A percentile compares a stretch with the other conserved stretches of the same genome.
These are phyloP conservation scores for Subacronicta megacephala DNA, from an alignment of 2,888 invertebrate genomes.

Conservation along the genomic window DNA sequence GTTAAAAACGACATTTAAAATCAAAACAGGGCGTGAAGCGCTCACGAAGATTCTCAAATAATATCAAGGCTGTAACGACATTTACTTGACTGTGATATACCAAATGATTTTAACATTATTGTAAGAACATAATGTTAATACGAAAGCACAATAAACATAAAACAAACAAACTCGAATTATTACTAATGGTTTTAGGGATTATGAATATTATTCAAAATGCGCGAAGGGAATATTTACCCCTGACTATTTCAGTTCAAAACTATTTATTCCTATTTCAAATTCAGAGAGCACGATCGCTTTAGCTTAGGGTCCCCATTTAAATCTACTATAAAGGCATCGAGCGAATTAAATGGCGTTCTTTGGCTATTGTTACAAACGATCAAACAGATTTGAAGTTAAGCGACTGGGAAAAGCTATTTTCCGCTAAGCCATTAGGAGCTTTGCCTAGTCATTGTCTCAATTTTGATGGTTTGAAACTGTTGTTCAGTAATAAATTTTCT, in stretches of 20 bases:
- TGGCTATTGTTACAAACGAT: constrained; percentile 50
- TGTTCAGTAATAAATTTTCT: constrained; percentile 6
- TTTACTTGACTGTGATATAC: constrained; percentile 30
- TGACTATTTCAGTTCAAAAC: background rate
- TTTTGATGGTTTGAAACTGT: constrained; percentile 22
- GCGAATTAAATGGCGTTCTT: constrained; percentile 35
- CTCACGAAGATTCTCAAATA: constrained; percentile 45
- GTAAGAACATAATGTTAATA: background rate
- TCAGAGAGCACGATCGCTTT: constrained; percentile 8
- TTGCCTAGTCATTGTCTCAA: constrained; percentile 45
- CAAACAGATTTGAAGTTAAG: constrained; percentile 47
- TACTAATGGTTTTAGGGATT: background rate
- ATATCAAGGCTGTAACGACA: constrained; percentile 52
- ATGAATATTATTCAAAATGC: background rate
- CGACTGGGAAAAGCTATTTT: constrained; percentile 47
- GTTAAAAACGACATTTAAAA: constrained; percentile 34
- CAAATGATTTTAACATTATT: constrained; percentile 11
- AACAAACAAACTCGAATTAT: background rate
- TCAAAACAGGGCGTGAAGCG: constrained; percentile 23
- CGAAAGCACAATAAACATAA: background rate
- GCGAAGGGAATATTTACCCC: background rate
- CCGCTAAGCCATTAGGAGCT: constrained; percentile 37
- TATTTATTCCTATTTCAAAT: constrained; percentile 6
- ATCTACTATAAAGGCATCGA: constrained; percentile 13
- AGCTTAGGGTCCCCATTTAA: constrained; percentile 15